Conservation (phyloP, 2,888 invertebrate genomes). For the Mechanitis messenoides region DNA sequence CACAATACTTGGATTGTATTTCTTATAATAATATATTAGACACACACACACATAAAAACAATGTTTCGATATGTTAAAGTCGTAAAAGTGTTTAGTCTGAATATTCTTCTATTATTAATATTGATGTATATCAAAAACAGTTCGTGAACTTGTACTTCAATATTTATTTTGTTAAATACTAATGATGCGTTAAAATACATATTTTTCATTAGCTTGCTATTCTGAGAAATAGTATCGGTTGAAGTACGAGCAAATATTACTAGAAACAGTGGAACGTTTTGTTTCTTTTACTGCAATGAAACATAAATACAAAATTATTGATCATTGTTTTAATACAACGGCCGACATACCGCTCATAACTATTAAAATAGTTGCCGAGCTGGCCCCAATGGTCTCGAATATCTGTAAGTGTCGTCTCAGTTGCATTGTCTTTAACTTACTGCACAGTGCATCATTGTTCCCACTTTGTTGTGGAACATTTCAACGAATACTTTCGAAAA, state of each 20-base stretch:
- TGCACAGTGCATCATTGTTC: conserved; percentile 29
- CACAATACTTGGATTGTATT: no score
- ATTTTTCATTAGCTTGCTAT: conserved; percentile 13
- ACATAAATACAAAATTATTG: conserved; percentile 67
- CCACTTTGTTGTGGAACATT: conserved; percentile 21
- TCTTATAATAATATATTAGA: no score
- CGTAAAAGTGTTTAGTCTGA: not conserved
- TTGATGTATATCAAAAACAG: conserved; percentile 1
- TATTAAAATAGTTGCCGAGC: conserved; percentile 60
- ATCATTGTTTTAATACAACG: conserved; percentile 69
- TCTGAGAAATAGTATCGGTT: conserved; percentile 20
- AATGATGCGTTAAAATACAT: conserved; percentile 16
- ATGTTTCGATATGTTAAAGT: not conserved
- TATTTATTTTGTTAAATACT: conserved; percentile 11
- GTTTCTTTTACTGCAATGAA: conserved; percentile 44
- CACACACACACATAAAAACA: no score
- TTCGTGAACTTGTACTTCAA: conserved; percentile 3
- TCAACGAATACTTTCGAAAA: conserved; percentile 17
- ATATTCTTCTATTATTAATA: conserved; percentile 3
- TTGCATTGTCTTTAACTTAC: conserved; percentile 35
- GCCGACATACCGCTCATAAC: conserved; percentile 48
- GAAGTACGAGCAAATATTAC: conserved; percentile 40
- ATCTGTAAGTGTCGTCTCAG: conserved; percentile 36
- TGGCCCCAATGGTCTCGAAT: conserved; percentile 49
- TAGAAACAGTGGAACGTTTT: conserved; percentile 15